phyloP scores from a whole-genome alignment of 1,140 invertebrate genomes.

The Hypsibius dujardini region DNA sequence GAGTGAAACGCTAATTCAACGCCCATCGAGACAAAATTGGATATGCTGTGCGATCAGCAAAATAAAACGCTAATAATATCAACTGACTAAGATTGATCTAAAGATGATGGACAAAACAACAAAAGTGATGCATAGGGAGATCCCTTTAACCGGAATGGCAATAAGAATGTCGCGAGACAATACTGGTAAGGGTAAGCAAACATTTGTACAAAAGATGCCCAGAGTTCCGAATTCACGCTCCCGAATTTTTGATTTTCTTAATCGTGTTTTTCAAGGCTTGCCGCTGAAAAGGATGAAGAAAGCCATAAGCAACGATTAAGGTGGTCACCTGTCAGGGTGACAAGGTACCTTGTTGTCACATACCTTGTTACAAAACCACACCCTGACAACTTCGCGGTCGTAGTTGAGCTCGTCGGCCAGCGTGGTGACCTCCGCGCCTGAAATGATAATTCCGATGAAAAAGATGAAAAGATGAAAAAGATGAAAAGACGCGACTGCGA shows the following conservation, averaged over 20 bases:
- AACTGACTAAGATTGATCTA: too few species aligned
- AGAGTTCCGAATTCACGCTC: background rate
- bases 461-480: constrained; percentile 13
- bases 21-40: too few species aligned
- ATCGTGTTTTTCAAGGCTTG: constrained; percentile 87
- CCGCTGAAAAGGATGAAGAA: constrained; percentile 37
- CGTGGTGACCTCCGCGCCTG: constrained; percentile 86
- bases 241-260: constrained; percentile 33
- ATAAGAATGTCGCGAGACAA: background rate
- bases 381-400: constrained; percentile 88
- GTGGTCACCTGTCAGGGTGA: too few species aligned
- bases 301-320: background rate
- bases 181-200: background rate
- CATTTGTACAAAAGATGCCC: background rate
- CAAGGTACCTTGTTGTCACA: background rate
- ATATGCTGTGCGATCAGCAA: too few species aligned
- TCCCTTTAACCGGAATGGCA: too few species aligned
- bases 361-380: constrained; percentile 94
- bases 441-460: constrained; percentile 31
- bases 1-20: too few species aligned
- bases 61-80: too few species aligned
- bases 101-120: too few species aligned
- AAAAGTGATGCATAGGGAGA: too few species aligned
- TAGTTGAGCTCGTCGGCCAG: constrained; percentile 83
- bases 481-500: background rate